A percentile compares a stretch with the other conserved stretches of the same genome.
These are phyloP conservation scores for Hermaeophaga mercurialis DNA, from an alignment of 2,888 invertebrate species.

Conservation along the genomic window DNA sequence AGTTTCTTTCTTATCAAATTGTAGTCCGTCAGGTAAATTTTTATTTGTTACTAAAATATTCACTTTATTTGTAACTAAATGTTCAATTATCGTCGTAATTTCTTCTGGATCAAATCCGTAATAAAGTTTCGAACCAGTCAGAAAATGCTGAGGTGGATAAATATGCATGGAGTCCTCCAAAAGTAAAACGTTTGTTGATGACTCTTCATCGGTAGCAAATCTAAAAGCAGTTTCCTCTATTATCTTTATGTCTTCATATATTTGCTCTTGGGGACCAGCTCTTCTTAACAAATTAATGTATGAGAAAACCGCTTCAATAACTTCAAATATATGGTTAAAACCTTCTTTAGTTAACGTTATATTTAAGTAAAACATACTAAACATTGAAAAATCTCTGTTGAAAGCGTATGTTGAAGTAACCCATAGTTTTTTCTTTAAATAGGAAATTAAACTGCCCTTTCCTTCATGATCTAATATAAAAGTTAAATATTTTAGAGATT, in stretches of 20 bases:
- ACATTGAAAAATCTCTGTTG: conserved; percentile 75
- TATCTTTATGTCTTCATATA: conserved; percentile 74
- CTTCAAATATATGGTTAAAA: conserved; percentile 70
- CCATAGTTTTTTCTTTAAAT: conserved; percentile 63
- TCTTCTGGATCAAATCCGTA: conserved; percentile 77
- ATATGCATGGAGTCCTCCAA: conserved; percentile 80
- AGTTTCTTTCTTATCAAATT: conserved; percentile 71
- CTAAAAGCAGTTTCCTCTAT: conserved; percentile 78
- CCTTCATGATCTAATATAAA: conserved; percentile 88
- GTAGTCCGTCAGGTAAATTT: conserved; percentile 58
- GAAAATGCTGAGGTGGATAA: conserved; percentile 77
- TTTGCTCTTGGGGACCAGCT: conserved; percentile 69
- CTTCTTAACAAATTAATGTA: conserved; percentile 75
- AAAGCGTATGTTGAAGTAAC: not conserved
- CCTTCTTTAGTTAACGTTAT: conserved; percentile 81
- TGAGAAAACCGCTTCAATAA: conserved; percentile 77
- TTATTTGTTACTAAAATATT: conserved; percentile 75
- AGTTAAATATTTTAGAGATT: conserved; percentile 78
- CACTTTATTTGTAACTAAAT: conserved; percentile 68
- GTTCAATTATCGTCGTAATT: conserved; percentile 65
- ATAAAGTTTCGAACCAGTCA: conserved; percentile 76
- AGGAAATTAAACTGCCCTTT: conserved; percentile 79
- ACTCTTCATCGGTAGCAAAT: conserved; percentile 71
- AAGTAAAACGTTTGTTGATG: conserved; percentile 78
- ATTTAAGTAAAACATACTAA: conserved; percentile 74